Base-by-base conservation (phyloP, 2,797 vertebrate genomes). In the Gallinago nigripennis region DNA sequence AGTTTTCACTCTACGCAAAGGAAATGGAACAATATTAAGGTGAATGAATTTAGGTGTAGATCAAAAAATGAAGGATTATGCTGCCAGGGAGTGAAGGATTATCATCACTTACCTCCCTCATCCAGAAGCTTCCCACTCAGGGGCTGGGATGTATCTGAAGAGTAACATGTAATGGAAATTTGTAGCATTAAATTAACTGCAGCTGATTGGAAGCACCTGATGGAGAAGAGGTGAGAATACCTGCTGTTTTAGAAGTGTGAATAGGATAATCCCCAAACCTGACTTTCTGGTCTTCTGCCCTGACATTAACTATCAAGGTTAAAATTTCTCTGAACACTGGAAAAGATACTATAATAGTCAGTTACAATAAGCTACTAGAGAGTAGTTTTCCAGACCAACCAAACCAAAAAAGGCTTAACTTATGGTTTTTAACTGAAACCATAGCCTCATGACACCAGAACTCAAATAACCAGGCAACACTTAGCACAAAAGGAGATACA, bases 41-140 rank as follows among this genome's bases (percentile, higher is more conserved):
- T 92, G 96, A 97, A 97, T 95, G 96, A 96, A 93, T 96, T 92
- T 94, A 96, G 64, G 82, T 92, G 76, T 97, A 97, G 82, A 88
- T 88, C 93, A 94, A 96, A 97, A 97, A 93, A 91, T 95, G 95
- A 97, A 95, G 83, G 95, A 97, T 95, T 95, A 97, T 90, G 87
- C 83, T 95, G 90, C 82, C 88, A 92, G 96, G 90, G 87, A 90
- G 82, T 88, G 88, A 97, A 96, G 86, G 69, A 95, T 86, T 92
- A 86, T 96, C 80, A 97, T 94, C 83, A 97, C 92, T 97, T 97
- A 97, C 95, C 97, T 97, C 96, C 94, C 95, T 96, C 95, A 95
- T 96, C 94, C 95, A 96, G 94, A 95, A 96, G 93, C 82, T 97
- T 96, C 95, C 95, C 92, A 65, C 95, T 97, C 80, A 96, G 95